Conservation (phyloP, 2,113 vertebrate genomes). For the Plestiodon gilberti region DNA sequence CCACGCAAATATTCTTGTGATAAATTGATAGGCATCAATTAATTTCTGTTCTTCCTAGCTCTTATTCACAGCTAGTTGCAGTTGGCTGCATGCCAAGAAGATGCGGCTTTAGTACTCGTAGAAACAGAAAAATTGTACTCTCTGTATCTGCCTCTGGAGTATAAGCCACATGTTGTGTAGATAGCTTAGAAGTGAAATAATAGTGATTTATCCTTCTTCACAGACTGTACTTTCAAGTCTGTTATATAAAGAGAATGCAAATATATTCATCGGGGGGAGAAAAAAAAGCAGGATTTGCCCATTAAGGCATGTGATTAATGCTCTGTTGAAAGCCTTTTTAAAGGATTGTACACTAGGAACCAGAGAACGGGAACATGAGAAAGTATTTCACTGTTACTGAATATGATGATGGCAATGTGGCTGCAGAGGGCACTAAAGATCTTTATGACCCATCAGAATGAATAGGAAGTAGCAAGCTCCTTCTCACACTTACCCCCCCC, state of each 20-base stretch:
- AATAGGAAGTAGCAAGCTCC: conserved; percentile 15
- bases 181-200: conserved; percentile 35
- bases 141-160: conserved; percentile 8
- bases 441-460: conserved; percentile 33
- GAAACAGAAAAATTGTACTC: conserved; percentile 39
- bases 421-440: conserved; percentile 72
- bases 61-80: conserved; percentile 22
- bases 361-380: background rate
- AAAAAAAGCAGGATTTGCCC: conserved; percentile 44
- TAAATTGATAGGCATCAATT: background rate
- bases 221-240: conserved; percentile 31
- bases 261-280: conserved; percentile 23
- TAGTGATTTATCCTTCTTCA: conserved; percentile 50
- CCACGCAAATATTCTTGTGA: background rate
- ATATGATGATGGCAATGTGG: background rate
- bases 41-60: conserved; percentile 30
- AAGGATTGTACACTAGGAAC: conserved; percentile 33
- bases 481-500: background rate
- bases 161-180: conserved; percentile 30
- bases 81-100: conserved; percentile 42
- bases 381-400: fast-evolving
- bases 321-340: conserved; percentile 66
- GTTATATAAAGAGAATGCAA: conserved; percentile 38
- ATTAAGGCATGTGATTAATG: conserved; percentile 63
- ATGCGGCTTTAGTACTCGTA: conserved; percentile 29